These are phyloP conservation scores for Noctilio leporinus DNA, from an alignment of 2,113 vertebrate genomes.

Conservation along the genomic window DNA sequence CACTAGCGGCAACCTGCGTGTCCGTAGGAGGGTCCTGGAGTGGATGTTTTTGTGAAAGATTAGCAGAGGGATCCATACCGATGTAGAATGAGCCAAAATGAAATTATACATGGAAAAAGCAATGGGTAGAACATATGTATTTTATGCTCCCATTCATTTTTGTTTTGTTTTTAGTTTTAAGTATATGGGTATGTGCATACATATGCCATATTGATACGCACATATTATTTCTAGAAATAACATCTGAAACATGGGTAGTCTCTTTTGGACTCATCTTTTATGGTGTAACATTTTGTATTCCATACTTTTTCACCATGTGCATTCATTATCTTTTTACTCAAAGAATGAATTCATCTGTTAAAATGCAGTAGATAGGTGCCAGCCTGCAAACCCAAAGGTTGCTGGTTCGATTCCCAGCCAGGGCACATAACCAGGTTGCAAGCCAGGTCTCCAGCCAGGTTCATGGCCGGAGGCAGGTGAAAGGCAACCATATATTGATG, in stretches of 20 bases:
- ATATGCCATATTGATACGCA: no score
- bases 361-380: no score
- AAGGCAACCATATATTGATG: no score
- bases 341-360: background rate
- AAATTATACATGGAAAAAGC: background rate
- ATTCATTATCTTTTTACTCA: background rate
- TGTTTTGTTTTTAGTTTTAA: background rate
- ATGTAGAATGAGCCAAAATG: background rate
- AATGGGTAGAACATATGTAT: background rate
- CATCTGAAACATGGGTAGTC: background rate
- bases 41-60: background rate
- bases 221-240: background rate
- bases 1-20: background rate
- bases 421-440: no score
- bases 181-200: background rate
- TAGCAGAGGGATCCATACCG: accelerated
- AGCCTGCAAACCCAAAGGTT: no score
- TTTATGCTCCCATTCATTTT: background rate
- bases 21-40: background rate
- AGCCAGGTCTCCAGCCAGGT: no score
- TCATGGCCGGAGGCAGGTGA: no score
- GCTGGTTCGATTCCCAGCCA: no score
- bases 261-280: background rate
- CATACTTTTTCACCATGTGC: background rate
- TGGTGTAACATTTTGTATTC: background rate